Base-by-base conservation (phyloP, 2,113 vertebrate genomes). In the Sakesphorus luctuosus region DNA sequence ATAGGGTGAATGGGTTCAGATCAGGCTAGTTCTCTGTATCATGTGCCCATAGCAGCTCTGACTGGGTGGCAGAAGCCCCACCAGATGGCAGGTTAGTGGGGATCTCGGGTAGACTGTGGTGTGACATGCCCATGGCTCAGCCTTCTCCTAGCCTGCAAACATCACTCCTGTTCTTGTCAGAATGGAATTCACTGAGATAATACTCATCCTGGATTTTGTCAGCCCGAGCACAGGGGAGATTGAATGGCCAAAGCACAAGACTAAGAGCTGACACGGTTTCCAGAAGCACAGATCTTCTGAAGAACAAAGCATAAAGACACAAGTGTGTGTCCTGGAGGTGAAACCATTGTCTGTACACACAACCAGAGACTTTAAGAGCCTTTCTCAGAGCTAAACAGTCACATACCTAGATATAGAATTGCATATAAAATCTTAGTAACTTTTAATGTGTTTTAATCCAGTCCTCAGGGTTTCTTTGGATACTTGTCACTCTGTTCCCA, bases 311-410 rank as follows among this genome's bases (percentile, higher is more conserved):
- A 31, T 55, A 25, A 61, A 79, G 8, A 18, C 35, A 7, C 18
- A 46, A 53, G 11, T 11, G 8, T 17, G 19, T 58, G 14, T 24
- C 10, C 1, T 25, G 29, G 79, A 59, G 38, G 18, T 53, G n/a
- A 72, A 79, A 53, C 24, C 29, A 18, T 6, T 46, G 5, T 26
- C 50, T 75, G 15, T 21, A 46, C 10, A 24, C 17, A n/a, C 15
- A 80, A 2, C 18, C 0, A 0, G 43, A 40, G 33, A 87, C 31
- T 25, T 13, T 13, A 31, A 44, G 23, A 40, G 21, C 38, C 35
- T 74, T 38, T 88, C 46, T 24, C 35, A 73, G 10, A 94, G 44
- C 12, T 38, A 31, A 56, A 35, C 1, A 59, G 12, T 62, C 33
- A 47, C 3, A 1, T 38, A 13, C 17, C 21, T 25, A 56, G 38